Evolutionary conservation across 2,113 vertebrate genomes (phyloP).

Genomic region (Aphelocoma coerulescens): DNA sequence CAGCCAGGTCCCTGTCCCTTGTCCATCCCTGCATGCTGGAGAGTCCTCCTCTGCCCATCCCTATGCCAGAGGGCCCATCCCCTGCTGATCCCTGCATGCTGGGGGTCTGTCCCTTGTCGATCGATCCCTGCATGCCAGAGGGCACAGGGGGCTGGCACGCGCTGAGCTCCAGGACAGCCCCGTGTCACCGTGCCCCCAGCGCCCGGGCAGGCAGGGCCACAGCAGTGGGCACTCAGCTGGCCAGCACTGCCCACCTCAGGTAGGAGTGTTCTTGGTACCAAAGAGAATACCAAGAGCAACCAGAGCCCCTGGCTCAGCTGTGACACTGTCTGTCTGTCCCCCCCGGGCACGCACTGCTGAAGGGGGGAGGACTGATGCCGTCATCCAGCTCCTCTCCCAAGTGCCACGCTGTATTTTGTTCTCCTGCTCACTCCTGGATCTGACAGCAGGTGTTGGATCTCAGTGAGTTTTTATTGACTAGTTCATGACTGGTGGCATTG

Average conservation of each 20-base stretch:
- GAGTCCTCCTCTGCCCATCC: too few species aligned
- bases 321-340: background rate
- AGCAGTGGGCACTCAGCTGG: background rate
- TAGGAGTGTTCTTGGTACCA: background rate
- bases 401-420: background rate
- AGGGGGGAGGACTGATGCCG: background rate
- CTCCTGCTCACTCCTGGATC: background rate
- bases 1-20: rapidly evolving
- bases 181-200: rapidly evolving
- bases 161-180: background rate
- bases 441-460: background rate
- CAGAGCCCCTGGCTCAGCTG: background rate
- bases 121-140: background rate
- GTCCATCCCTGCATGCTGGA: background rate
- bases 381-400: background rate
- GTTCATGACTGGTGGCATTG: background rate
- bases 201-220: rapidly evolving
- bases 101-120: background rate
- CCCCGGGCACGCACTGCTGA: background rate
- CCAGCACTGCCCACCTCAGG: background rate
- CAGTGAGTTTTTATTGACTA: background rate
- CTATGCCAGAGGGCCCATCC: background rate
- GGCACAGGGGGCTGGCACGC: rapidly evolving
- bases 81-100: background rate
- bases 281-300: background rate